Evolutionary conservation across 1,140 invertebrate genomes (phyloP).

Genomic region (Euglossa dilemma): DNA sequence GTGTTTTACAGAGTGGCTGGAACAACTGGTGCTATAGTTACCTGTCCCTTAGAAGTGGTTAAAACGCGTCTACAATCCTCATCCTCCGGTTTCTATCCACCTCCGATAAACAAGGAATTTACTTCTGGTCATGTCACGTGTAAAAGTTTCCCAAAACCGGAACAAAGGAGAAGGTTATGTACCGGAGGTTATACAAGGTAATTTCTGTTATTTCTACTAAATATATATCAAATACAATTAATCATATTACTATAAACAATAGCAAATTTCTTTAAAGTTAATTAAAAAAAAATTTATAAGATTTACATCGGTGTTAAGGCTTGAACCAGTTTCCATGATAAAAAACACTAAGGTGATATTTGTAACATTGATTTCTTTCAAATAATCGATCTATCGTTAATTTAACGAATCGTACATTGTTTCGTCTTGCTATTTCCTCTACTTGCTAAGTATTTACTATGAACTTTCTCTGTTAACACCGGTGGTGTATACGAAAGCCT

Average conservation of each 20-base stretch:
- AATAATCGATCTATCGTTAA: too few species aligned
- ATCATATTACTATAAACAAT: too few species aligned
- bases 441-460: too few species aligned
- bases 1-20: constrained; percentile 90
- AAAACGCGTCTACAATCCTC: constrained; percentile 99
- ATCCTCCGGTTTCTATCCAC: constrained; percentile 85
- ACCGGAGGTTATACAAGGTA: constrained; percentile 79
- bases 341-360: too few species aligned
- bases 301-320: too few species aligned
- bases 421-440: too few species aligned
- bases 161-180: constrained; percentile 81
- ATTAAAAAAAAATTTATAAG: too few species aligned
- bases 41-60: constrained; percentile 99
- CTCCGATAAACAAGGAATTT: constrained; percentile 76
- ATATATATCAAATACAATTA: background rate
- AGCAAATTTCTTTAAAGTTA: too few species aligned
- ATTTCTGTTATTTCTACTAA: background rate
- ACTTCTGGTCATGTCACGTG: constrained; percentile 81
- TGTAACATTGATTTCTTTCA: too few species aligned
- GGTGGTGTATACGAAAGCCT: background rate
- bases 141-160: constrained; percentile 79
- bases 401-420: too few species aligned
- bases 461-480: background rate
- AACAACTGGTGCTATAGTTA: constrained; percentile 97
- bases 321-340: too few species aligned